These are phyloP conservation scores for Carcinoscorpius rotundicauda DNA, from an alignment of 1,140 invertebrate genomes.

Conservation along the genomic window DNA sequence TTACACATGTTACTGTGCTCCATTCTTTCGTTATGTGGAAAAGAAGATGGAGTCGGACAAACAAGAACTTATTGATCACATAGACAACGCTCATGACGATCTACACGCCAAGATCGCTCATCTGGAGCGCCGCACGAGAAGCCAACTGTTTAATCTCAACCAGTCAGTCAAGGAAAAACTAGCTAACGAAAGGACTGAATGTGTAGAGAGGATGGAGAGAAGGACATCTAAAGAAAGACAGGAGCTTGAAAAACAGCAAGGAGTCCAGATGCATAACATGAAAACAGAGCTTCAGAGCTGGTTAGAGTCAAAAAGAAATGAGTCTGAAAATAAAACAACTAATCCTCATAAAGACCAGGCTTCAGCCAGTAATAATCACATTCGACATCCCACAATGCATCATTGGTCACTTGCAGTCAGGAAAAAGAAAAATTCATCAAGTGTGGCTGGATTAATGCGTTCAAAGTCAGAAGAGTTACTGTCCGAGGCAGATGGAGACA, in stretches of 20 bases:
- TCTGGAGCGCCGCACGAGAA: conserved; percentile 59
- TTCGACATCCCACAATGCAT: no score
- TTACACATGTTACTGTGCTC: conserved; percentile 66
- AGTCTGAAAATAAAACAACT: no score
- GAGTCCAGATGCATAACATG: background rate
- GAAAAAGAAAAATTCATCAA: no score
- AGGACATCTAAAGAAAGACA: conserved; percentile 14
- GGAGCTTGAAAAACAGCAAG: conserved; percentile 20
- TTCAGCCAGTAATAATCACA: no score
- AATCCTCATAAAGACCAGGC: no score
- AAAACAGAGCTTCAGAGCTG: no score
- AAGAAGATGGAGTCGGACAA: conserved; percentile 70
- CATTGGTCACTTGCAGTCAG: no score
- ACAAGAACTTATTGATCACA: conserved; percentile 67
- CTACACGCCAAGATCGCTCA: conserved; percentile 63
- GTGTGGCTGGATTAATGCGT: background rate
- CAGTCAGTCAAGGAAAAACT: conserved; percentile 26
- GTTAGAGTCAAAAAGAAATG: no score
- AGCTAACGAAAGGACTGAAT: conserved; percentile 20
- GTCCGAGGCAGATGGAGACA: conserved; percentile 10
- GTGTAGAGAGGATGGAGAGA: conserved; percentile 20
- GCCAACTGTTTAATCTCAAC: conserved; percentile 54
- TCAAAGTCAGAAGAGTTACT: conserved; percentile 17
- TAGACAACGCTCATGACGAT: conserved; percentile 62
- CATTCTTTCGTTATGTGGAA: conserved; percentile 75